phyloP scores from a whole-genome alignment of 37 sponge, comb jelly and placozoan species.

The Theonella swinhoei region DNA sequence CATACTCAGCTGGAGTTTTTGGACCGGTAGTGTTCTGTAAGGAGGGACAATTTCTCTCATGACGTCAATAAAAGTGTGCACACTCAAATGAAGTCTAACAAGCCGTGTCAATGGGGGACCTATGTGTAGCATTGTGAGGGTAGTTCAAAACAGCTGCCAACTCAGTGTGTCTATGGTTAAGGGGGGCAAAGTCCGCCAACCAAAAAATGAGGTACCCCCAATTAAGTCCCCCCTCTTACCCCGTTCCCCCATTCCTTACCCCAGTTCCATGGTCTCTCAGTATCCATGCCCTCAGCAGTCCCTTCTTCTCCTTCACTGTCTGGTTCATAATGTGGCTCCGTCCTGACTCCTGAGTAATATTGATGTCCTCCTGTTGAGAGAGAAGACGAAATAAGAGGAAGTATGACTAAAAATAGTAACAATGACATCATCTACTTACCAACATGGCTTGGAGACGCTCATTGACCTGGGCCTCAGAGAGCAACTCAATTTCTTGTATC shows the following conservation, averaged over 20 bases:
- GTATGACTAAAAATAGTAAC: slow-evolving; percentile 6
- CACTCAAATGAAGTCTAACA: no score
- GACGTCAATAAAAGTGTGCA: no score
- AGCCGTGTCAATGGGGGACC: no score
- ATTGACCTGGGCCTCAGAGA: slow-evolving; percentile 61
- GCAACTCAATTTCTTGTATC: slow-evolving; percentile 35
- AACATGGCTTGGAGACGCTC: slow-evolving; percentile 60
- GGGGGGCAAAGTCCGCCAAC: no score
- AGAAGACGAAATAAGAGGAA: not conserved
- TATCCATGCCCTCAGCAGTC: slow-evolving; percentile 71
- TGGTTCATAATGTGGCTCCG: slow-evolving; percentile 80
- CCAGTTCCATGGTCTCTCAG: slow-evolving; percentile 61
- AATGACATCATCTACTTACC: no score
- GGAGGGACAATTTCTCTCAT: no score
- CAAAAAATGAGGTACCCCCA: no score
- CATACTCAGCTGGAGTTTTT: slow-evolving; percentile 68
- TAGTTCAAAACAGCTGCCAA: no score
- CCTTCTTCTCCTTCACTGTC: slow-evolving; percentile 65
- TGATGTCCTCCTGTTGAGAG: slow-evolving; percentile 89
- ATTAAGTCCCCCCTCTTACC: not conserved
- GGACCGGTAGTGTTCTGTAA: no score
- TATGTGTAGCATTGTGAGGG: not conserved
- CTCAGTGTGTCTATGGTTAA: no score
- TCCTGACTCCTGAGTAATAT: slow-evolving; percentile 76
- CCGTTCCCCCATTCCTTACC: slow-evolving; percentile 15